Evolutionary conservation across 2,888 invertebrate genomes (phyloP), one percentile per base, ranked within the genome.

Genomic region (Aleiodes testaceus): DNA sequence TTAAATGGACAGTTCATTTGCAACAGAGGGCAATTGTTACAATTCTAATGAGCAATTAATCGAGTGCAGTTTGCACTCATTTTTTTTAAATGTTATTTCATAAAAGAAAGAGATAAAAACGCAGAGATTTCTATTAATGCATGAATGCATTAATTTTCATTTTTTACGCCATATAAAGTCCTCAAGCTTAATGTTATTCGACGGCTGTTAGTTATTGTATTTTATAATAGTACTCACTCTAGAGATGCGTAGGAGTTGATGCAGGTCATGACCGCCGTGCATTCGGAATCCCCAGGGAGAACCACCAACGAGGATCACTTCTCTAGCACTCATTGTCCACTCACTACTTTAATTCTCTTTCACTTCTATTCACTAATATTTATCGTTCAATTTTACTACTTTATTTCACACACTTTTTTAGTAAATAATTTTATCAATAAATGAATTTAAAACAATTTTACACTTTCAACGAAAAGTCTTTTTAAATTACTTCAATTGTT

Each of bases 211-310:
- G 6, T 36, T 36, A 3, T 22, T 36, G 1, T 36, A 5, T 36
- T 36, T 36, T 11, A 36, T 11, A 47, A 16, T 26, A 44, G n/a
- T 75, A 90, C 92, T 90, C 89, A 94, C 94, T 91, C 94, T 92
- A 67, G 94, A 93, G 88, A 96, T 93, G 87, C 92, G 91, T 74
- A 95, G 90, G 72, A 94, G 93, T 87, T 93, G 93, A 84, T 93
- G 92, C 80, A 92, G 91, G 88, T 95, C 95, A 81, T 90, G 91
- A 76, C 95, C 95, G 77, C 95, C 95, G 87, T 94, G 93, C 92
- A 95, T 93, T 78, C 95, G 92, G 89, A 96, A 95, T 83, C 95
- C 95, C 96, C 95, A 95, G 79, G 95, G 95, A 86, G 93, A 92
- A 76, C 95, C 95, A 79, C 95, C 95, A 84, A 92, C 90, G 85